Conservation (phyloP, 2,797 vertebrate genomes). For the Rhodeus uyekii region DNA sequence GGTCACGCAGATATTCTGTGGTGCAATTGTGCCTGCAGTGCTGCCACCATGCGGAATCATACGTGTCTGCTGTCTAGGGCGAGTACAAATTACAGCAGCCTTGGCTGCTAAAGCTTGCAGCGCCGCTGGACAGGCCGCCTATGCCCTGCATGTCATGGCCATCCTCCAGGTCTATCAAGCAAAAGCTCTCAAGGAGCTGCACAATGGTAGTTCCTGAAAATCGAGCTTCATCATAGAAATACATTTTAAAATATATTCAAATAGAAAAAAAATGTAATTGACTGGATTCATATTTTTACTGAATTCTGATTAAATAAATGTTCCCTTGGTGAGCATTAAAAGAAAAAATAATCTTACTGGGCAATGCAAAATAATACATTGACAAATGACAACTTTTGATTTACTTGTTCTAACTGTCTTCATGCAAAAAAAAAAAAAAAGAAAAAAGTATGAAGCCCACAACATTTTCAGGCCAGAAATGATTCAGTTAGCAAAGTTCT, state of each 20-base stretch:
- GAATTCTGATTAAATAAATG: neutral
- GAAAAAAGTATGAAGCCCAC: neutral
- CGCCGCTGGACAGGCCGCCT: too few species aligned
- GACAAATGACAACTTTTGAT: neutral
- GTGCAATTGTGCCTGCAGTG: too few species aligned
- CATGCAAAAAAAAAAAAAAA: neutral
- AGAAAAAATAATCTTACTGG: neutral
- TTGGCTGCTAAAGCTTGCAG: too few species aligned
- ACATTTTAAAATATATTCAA: neutral
- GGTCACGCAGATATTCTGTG: too few species aligned
- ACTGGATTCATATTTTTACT: neutral
- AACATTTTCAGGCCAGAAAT: constrained; percentile 23
- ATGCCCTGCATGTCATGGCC: too few species aligned
- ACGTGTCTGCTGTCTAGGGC: too few species aligned
- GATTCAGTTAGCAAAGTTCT: constrained; percentile 33
- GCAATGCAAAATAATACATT: neutral
- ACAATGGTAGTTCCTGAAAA: too few species aligned
- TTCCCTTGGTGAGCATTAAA: neutral
- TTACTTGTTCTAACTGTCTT: neutral
- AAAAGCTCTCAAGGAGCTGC: too few species aligned
- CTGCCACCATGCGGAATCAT: too few species aligned
- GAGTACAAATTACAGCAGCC: too few species aligned
- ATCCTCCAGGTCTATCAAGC: too few species aligned
- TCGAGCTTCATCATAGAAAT: neutral
- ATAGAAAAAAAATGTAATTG: too few species aligned